Base-by-base conservation (phyloP, 2,797 vertebrate genomes). In the Tenualosa ilisha region DNA sequence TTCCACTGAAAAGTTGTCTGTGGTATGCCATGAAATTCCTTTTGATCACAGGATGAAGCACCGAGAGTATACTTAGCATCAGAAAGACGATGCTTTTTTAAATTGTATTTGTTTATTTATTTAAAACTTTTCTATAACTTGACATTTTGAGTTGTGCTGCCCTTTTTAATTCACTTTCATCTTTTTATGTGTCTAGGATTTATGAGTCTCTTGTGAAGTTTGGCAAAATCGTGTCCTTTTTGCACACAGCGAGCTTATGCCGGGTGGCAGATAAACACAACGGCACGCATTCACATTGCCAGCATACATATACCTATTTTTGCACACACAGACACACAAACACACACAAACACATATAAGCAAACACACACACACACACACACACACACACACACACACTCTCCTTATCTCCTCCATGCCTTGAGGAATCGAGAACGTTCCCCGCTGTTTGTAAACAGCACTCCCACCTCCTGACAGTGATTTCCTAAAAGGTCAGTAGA, bases 401-500 rank as follows among this genome's bases (percentile, higher is more conserved):
- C 31, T 75, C 68, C 15, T 20, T 75, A 17, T 43, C 68, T 31
- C 68, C 37, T 7, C 31, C 37, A 7, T 75, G 31, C 31, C 68
- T 40, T 75, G 15, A 15, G 31, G 37, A 31, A 75, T 75, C 12
- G 40, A 75, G 37, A 75, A 43, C 31, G 7, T 20, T 20, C 68
- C 15, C 31, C 68, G 9, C 31, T 75, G 31, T 43, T 75, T 75
- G 31, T 75, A 31, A 40, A 43, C 68, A 75, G 31, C 68, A 40
- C 68, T 31, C 13, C 24, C 13, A 13, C 13, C 68, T 2, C 31
- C 13, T 17, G 68, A 37, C 37, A 75, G 68, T 40, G 13, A 75
- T 75, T 85, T 61, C 63, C n/a, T 84, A 11, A 88, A 90, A 88
- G 85, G 82, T 83, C 87, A 85, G 26, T 6, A 43, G 6, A 82